Evolutionary conservation across 2,888 invertebrate species (phyloP).

Genomic region (Phalera bucephala): DNA sequence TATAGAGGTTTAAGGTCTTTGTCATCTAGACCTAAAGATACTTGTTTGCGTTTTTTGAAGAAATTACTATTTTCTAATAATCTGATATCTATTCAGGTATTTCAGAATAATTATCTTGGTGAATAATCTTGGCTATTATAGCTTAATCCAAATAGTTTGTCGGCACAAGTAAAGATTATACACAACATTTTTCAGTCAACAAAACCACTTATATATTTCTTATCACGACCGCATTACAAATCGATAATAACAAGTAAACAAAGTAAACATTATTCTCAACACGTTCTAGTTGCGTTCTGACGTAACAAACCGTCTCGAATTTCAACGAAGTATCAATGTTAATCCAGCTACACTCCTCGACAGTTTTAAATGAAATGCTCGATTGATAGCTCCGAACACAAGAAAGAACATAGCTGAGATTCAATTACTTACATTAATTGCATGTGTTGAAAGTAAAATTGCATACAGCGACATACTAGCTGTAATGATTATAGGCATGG

Average conservation of each 20-base stretch:
- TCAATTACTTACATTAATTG: constrained; percentile 30
- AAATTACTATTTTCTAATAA: no score
- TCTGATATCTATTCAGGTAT: no score
- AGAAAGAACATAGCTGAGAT: constrained; percentile 32
- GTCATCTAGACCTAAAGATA: no score
- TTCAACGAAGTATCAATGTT: constrained; percentile 35
- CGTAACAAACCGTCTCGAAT: constrained; percentile 24
- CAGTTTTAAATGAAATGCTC: constrained; percentile 35
- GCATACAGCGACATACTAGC: constrained; percentile 19
- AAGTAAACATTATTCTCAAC: constrained; percentile 11
- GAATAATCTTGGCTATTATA: no score
- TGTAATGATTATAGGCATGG: constrained; percentile 19
- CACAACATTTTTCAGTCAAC: no score
- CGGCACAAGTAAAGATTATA: no score
- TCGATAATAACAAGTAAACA: constrained; percentile 8
- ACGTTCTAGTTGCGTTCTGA: constrained; percentile 16
- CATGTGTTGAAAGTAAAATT: constrained; percentile 39
- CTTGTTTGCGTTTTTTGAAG: no score
- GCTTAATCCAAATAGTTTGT: no score
- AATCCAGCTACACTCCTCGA: constrained; percentile 22
- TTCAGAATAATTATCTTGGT: no score
- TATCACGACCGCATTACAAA: not conserved
- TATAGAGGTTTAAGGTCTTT: no score
- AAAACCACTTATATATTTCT: no score
- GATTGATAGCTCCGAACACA: constrained; percentile 31